Evolutionary conservation across 2,888 invertebrate genomes (phyloP).

Genomic region (Nematopogon swammerdamellus): DNA sequence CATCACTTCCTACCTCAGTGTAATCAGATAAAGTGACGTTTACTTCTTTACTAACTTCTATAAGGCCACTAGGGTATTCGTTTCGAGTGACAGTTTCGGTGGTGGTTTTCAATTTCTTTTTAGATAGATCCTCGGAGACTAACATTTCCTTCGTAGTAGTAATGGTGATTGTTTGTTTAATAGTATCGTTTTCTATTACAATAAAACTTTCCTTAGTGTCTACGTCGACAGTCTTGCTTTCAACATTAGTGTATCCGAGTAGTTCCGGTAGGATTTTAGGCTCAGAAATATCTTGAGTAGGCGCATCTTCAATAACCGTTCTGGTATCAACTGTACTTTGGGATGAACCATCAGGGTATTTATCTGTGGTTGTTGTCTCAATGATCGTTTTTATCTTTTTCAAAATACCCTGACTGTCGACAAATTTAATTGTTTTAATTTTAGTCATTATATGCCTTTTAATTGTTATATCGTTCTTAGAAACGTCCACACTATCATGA

Average conservation of each 20-base stretch:
- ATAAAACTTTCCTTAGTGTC: conserved; percentile 29
- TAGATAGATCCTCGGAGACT: conserved; percentile 24
- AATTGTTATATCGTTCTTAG: conserved; percentile 23
- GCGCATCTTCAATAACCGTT: conserved; percentile 33
- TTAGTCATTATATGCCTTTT: conserved; percentile 33
- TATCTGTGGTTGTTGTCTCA: conserved; percentile 35
- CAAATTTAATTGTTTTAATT: conserved; percentile 32
- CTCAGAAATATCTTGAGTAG: conserved; percentile 19
- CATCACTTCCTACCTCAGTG: conserved; percentile 18
- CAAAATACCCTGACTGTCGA: conserved; percentile 23
- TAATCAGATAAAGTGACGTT: conserved; percentile 37
- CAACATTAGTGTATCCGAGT: conserved; percentile 25
- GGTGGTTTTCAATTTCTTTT: conserved; percentile 38
- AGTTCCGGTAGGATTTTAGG: conserved; percentile 20
- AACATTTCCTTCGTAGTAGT: conserved; percentile 38
- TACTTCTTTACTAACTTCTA: conserved; percentile 40
- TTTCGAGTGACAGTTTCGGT: conserved; percentile 39
- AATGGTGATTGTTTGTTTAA: conserved; percentile 32
- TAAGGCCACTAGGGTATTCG: conserved; percentile 30
- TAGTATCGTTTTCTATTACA: conserved; percentile 29
- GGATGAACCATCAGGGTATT: conserved; percentile 44
- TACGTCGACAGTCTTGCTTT: conserved; percentile 28
- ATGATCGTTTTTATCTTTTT: conserved; percentile 38
- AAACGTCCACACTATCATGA: conserved; percentile 32
- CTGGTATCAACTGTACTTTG: conserved; percentile 37